Conservation (phyloP, 2,113 vertebrate genomes). For the Anas platyrhynchos region DNA sequence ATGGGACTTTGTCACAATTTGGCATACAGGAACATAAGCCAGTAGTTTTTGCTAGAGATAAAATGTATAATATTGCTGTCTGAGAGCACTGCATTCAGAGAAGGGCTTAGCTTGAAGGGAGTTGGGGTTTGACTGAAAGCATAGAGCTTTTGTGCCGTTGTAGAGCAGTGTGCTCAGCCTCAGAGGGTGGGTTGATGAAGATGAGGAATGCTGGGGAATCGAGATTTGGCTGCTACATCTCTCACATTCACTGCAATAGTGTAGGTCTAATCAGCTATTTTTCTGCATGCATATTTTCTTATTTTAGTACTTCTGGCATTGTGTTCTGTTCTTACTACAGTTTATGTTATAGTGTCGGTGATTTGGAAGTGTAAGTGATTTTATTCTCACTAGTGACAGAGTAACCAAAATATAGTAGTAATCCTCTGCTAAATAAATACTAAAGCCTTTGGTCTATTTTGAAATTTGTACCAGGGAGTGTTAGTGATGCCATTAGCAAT, state of each 20-base stretch:
- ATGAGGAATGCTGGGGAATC: neutral
- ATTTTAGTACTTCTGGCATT: neutral
- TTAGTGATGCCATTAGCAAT: neutral
- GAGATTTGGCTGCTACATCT: constrained; percentile 47
- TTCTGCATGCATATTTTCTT: neutral
- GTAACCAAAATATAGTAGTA: neutral
- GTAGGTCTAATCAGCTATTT: constrained; percentile 32
- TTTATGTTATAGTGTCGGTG: neutral
- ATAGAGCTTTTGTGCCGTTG: neutral
- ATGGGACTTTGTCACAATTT: neutral
- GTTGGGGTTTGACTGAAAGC: neutral
- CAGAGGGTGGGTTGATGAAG: neutral
- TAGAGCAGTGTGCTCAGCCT: neutral
- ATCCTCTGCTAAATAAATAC: neutral
- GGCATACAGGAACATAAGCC: neutral
- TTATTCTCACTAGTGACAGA: neutral
- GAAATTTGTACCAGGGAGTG: neutral
- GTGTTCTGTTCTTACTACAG: neutral
- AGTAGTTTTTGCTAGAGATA: neutral
- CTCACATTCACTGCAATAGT: constrained; percentile 69
- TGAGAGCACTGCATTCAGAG: neutral
- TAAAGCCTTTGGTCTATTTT: neutral
- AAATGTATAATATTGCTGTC: neutral
- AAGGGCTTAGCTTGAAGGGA: neutral
- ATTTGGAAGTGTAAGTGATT: neutral